Evolutionary conservation across 2,113 vertebrate species (phyloP).

Genomic region (Chaetops frenatus): DNA sequence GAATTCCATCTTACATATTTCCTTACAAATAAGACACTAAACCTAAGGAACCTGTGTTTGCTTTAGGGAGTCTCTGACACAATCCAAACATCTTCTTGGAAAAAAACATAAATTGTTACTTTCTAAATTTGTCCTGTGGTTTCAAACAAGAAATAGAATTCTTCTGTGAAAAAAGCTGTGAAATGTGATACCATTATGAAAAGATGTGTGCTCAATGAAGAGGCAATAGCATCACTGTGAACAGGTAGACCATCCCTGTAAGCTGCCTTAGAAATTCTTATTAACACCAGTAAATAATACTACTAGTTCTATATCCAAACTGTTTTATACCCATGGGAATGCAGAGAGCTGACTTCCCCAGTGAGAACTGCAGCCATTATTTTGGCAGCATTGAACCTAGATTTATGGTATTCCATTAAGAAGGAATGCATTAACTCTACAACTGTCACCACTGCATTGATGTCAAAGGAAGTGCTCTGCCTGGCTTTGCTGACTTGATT

Average conservation of each 20-base stretch:
- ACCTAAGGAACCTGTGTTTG: background rate
- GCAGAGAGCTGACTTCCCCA: slow-evolving; percentile 22
- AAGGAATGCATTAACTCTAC: slow-evolving; percentile 61
- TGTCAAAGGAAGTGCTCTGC: slow-evolving; percentile 59
- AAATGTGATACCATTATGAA: background rate
- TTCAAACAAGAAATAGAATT: background rate
- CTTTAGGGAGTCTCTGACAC: background rate
- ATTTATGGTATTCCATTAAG: slow-evolving; percentile 67
- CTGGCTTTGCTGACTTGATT: slow-evolving; percentile 60
- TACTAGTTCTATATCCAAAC: background rate
- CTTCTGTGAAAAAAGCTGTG: background rate
- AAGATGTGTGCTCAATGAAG: background rate
- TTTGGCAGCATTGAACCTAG: slow-evolving; percentile 52
- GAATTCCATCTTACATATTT: background rate
- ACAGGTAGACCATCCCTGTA: background rate
- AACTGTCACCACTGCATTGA: slow-evolving; percentile 52
- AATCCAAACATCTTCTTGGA: background rate
- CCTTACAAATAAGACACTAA: background rate
- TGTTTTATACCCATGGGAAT: background rate
- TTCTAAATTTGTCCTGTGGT: background rate
- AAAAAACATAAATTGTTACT: background rate
- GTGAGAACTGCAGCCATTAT: slow-evolving; percentile 18
- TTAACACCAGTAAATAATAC: slow-evolving; percentile 13
- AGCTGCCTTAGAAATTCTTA: background rate
- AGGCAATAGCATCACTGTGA: background rate